Evolutionary conservation across 2,888 invertebrate genomes (phyloP), one percentile per base, ranked within the genome.

Genomic region (Pelosia muscerda): DNA sequence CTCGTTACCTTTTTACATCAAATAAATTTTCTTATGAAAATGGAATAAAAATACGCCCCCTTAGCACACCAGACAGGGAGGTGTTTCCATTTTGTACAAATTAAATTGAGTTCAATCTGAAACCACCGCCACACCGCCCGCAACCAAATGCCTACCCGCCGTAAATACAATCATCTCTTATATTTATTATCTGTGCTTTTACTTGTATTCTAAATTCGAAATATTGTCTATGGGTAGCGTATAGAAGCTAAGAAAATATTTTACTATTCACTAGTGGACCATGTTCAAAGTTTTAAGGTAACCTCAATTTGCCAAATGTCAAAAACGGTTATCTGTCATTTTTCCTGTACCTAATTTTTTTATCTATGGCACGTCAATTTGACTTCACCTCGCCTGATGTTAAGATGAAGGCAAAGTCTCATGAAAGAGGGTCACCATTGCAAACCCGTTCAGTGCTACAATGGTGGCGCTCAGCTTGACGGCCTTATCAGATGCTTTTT

Each of bases 21-120:
- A 78, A 81, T 79, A 78, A 73, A 76, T 69, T 70, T 75, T 76
- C 71, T 69, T 72, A 78, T 78, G 74, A 76, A 74, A 42, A 78
- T 70, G 73, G 68, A 76, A 79, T 79, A 79, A 79, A 79, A 81
- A 78, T 66, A 74, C 65, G 69, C 69, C 79, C 72, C 76, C 76
- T 71, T 68, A 68, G 65, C 73, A 74, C 65, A 69, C 66, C 77
- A 79, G 77, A 73, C 81, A 71, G 79, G 73, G 72, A 61, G 76
- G 73, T 69, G 71, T 79, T 84, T 81, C 79, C 84, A 87, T 88
- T 88, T 88, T 86, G 80, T 78, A 77, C 78, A 88, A 86, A 88
- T 88, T 86, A 81, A 84, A 88, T 88, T 84, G 78, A 75, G 67
- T 76, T 79, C 78, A 77, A 77, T 81, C 76, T 74, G 61, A 71